Evolutionary conservation across 2,888 invertebrate species (phyloP).

Genomic region (Gisinianus flammeolus): DNA sequence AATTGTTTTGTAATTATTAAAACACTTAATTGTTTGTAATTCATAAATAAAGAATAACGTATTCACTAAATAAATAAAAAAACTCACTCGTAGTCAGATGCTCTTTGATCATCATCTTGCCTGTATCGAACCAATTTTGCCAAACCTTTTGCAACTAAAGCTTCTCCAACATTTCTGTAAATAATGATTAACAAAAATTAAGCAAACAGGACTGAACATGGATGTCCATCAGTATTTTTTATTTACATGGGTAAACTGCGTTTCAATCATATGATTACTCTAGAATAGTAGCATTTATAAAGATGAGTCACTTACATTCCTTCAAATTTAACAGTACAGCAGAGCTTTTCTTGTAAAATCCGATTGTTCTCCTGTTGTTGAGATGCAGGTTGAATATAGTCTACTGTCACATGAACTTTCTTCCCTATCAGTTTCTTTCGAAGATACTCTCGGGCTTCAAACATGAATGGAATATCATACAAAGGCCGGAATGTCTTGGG

Average conservation of each 20-base stretch:
- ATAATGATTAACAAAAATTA: no score
- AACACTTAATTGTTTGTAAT: no score
- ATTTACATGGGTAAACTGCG: no score
- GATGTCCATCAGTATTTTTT: not conserved
- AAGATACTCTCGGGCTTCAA: slow-evolving; percentile 95
- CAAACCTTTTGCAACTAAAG: slow-evolving; percentile 87
- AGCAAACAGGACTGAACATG: no score
- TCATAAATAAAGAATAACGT: no score
- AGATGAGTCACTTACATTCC: slow-evolving; percentile 70
- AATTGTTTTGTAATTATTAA: no score
- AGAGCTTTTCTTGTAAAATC: slow-evolving; percentile 87
- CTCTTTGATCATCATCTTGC: slow-evolving; percentile 94
- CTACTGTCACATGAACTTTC: slow-evolving; percentile 87
- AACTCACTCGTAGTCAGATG: slow-evolving; percentile 92
- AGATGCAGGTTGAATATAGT: slow-evolving; percentile 95
- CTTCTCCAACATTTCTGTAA: slow-evolving; percentile 87
- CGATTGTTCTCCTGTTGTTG: slow-evolving; percentile 67
- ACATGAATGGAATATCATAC: slow-evolving; percentile 99
- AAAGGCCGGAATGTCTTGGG: slow-evolving; percentile 74
- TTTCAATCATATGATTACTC: no score
- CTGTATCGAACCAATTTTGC: slow-evolving; percentile 92
- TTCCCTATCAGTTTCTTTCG: slow-evolving; percentile 95
- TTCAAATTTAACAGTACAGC: slow-evolving; percentile 87
- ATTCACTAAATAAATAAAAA: no score
- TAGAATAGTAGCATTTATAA: not conserved